These are phyloP conservation scores for Kryptolebias marmoratus DNA, from an alignment of 2,113 vertebrate genomes.

Conservation along the genomic window DNA sequence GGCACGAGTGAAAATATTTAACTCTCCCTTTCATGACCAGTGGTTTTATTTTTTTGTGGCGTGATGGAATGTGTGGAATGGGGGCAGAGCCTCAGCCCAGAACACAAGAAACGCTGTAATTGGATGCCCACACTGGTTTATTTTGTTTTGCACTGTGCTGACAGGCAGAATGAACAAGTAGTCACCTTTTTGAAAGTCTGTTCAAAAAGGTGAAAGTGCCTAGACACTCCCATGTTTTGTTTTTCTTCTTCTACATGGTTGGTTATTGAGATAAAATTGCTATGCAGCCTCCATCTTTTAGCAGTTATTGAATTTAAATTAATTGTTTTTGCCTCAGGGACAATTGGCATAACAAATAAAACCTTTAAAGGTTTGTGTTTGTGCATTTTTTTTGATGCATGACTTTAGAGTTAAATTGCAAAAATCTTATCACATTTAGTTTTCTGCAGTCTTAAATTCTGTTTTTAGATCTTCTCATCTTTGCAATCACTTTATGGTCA, in stretches of 20 bases:
- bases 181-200: background rate
- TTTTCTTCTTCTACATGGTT: background rate
- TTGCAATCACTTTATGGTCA: background rate
- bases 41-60: background rate
- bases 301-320: too few species aligned
- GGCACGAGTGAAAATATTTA: background rate
- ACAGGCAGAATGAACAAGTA: background rate
- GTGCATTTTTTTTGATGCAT: too few species aligned
- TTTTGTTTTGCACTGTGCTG: background rate
- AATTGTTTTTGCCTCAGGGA: background rate
- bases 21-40: conserved; percentile 4
- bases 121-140: background rate
- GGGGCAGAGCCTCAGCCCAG: conserved; percentile 5
- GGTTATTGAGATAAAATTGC: background rate
- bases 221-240: background rate
- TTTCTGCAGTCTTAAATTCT: background rate
- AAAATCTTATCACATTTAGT: too few species aligned
- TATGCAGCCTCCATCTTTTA: background rate
- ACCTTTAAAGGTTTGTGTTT: background rate
- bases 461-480: background rate
- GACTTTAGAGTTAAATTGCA: too few species aligned
- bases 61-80: conserved; percentile 58
- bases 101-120: conserved; percentile 26
- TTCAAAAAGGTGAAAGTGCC: too few species aligned
- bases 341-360: background rate